A percentile compares a stretch with the other conserved stretches of the same genome.
Evolutionary conservation across 1,140 invertebrate species (phyloP).

Genomic region (Drosophila yakuba): DNA sequence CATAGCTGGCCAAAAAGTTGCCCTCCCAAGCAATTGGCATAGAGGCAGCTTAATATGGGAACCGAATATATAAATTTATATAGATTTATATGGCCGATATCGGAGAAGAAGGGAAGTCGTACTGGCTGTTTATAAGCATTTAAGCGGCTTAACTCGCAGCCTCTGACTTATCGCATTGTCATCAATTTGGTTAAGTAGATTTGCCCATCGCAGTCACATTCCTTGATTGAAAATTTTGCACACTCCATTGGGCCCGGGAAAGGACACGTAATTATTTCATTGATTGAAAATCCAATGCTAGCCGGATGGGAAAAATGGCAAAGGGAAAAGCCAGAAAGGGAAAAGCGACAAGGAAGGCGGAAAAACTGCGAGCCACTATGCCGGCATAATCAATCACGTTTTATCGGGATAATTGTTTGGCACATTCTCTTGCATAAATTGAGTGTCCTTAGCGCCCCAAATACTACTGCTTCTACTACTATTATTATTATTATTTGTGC

Average conservation of each 20-base stretch:
- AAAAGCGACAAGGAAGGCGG: constrained; percentile 3
- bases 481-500: constrained; percentile 44
- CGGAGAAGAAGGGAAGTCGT: neutral
- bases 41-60: constrained; percentile 42
- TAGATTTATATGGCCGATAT: constrained; percentile 6
- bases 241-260: constrained; percentile 52
- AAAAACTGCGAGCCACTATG: constrained; percentile 21
- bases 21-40: constrained; percentile 47
- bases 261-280: constrained; percentile 73
- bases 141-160: constrained; percentile 71
- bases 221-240: constrained; percentile 74
- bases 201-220: constrained; percentile 40
- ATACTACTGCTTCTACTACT: neutral
- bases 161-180: constrained; percentile 76
- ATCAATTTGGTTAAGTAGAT: constrained; percentile 79
- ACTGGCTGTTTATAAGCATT: constrained; percentile 72
- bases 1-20: constrained; percentile 56
- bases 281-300: constrained; percentile 60
- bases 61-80: constrained; percentile 10
- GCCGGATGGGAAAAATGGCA: constrained; percentile 1
- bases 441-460: constrained; percentile 29
- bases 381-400: constrained; percentile 69
- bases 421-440: constrained; percentile 57
- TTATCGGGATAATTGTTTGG: constrained; percentile 71
- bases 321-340: neutral